Evolutionary conservation across 2,888 invertebrate species (phyloP), one percentile per base, ranked within the genome.

Genomic region (Oconnorella tubifera): DNA sequence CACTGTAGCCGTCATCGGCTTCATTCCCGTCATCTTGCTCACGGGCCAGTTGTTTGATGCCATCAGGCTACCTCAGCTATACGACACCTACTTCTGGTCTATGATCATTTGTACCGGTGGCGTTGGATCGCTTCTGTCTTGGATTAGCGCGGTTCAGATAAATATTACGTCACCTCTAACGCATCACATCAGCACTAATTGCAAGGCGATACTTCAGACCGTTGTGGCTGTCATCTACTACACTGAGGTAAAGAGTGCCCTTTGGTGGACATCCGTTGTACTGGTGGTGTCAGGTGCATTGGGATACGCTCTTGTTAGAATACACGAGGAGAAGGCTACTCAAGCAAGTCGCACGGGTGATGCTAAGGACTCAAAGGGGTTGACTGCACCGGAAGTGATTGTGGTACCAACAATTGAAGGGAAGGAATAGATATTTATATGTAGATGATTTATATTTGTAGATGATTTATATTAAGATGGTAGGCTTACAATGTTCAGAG

Each of bases 111-210:
- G 72, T 3, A 77, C 80, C 1, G 80, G 81, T 0, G 61, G 75
- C 3, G 66, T 81, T 3, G 77, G 78, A 63, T 67, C 71, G 31
- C 32, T 62, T 32, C 77, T 81, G 32, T 79, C 78, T 1, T 79
- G 80, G 79, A 76, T 78, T 6, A 78, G 80, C 68, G 77, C 77
- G 25, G 63, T 79, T 27, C 81, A 81, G 72, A 80, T 82, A 27
- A 75, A 79, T 59, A 74, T 78, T 51, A 82, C 82, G 0, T 81
- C 81, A 0, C 81, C 82, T 0, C 72, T 80, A 3, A 77, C 80
- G 0, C 82, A 81, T 68, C 78, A 81, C 67, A 75, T 82, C 51
- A 80, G 80, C 68, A 78, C 79, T 61, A 81, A 79, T 66, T 75
- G 78, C 27, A 80, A 81, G 66, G 78, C 82, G 0, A 76, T 81